phyloP scores from a whole-genome alignment of 2,113 vertebrate species.

The Cyrtonyx montezumae region DNA sequence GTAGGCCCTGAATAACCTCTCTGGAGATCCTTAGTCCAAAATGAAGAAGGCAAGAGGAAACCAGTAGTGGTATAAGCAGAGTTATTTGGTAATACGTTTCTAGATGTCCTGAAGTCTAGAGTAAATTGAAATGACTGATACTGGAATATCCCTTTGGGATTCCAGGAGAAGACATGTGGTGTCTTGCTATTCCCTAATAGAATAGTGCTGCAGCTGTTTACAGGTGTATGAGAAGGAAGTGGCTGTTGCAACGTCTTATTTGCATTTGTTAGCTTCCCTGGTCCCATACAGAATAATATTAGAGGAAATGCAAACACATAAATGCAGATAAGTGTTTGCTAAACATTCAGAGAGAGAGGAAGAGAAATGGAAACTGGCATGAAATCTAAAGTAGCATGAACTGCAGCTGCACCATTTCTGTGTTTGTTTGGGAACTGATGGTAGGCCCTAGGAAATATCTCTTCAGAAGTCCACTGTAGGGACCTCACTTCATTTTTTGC shows the following conservation, averaged over 20 bases:
- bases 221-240: neutral
- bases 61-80: neutral
- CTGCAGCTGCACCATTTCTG: neutral
- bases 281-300: rapidly evolving
- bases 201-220: neutral
- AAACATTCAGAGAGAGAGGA: neutral
- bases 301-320: neutral
- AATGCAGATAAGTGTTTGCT: neutral
- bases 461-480: neutral
- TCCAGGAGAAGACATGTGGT: neutral
- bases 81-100: neutral
- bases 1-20: neutral
- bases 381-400: neutral
- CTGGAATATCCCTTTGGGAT: neutral
- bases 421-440: neutral
- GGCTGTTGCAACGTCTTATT: neutral
- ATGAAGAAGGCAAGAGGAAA: neutral
- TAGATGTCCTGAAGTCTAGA: neutral
- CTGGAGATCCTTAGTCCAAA: neutral
- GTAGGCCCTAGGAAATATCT: neutral
- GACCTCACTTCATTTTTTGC: neutral
- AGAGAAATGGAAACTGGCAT: neutral
- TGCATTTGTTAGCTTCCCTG: neutral
- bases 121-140: neutral
- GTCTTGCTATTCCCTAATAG: neutral